phyloP scores from a whole-genome alignment of 2,797 vertebrate genomes.

The Hippopotamyrus pictus region DNA sequence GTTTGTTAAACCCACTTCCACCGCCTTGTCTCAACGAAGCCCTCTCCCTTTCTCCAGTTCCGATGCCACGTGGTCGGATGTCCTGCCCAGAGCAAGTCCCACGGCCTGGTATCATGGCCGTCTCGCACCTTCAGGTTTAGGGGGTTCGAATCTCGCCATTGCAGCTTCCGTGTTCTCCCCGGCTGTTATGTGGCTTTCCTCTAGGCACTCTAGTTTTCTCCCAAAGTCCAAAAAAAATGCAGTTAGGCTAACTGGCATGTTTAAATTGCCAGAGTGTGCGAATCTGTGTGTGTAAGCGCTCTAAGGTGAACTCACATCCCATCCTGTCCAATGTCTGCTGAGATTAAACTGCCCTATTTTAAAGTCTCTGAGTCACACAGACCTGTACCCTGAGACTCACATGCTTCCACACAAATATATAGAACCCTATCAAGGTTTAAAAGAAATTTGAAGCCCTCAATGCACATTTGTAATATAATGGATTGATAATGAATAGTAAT shows the following conservation, averaged over 20 bases:
- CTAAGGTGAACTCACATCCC: neutral
- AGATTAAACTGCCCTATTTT: neutral
- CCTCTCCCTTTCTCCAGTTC: neutral
- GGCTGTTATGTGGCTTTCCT: neutral
- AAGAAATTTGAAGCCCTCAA: neutral
- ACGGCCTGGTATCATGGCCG: neutral
- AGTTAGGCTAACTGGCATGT: neutral
- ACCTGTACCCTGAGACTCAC: neutral
- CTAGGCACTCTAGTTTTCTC: neutral
- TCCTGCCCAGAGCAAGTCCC: neutral
- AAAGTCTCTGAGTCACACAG: neutral
- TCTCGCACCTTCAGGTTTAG: neutral
- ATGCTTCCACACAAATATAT: neutral
- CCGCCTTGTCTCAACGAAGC: neutral
- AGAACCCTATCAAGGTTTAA: neutral
- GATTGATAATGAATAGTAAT: slow-evolving; percentile 52
- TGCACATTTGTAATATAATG: neutral
- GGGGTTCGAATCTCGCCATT: neutral
- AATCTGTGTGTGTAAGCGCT: neutral
- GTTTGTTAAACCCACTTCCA: neutral
- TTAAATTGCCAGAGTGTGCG: neutral
- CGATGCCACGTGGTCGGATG: neutral
- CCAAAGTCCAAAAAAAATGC: neutral
- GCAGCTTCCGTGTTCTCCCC: neutral
- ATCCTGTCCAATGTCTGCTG: neutral